phyloP scores from a whole-genome alignment of 2,113 vertebrate species.

The Otus sunia region DNA sequence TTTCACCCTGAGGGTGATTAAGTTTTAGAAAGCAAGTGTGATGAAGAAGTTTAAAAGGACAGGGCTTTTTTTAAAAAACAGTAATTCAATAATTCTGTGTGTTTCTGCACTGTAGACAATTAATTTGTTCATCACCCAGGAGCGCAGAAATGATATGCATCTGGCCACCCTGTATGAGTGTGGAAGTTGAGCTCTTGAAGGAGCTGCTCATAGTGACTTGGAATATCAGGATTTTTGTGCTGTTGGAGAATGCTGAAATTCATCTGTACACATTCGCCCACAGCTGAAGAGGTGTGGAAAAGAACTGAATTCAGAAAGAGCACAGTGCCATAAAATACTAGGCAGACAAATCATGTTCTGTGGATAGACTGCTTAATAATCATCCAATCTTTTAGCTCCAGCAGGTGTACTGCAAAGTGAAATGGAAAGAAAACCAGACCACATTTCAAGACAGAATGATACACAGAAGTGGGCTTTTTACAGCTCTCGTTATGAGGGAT shows the following conservation, averaged over 20 bases:
- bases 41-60: not conserved
- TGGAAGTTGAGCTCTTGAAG: not conserved
- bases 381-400: not conserved
- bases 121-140: not conserved
- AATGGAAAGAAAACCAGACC: not conserved
- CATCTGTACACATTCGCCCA: not conserved
- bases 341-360: not conserved
- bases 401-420: not conserved
- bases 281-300: not conserved
- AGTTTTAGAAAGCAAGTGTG: not conserved
- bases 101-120: not conserved
- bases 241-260: not conserved
- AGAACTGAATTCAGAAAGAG: not conserved
- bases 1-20: not conserved
- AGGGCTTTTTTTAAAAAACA: not conserved
- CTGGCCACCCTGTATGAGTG: not conserved
- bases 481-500: not conserved
- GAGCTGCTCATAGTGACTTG: not conserved
- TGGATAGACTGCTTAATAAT: not conserved
- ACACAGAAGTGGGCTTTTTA: not conserved
- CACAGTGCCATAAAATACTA: not conserved
- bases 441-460: not conserved
- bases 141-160: not conserved
- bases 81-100: fast-evolving
- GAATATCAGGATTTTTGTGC: not conserved